Evolutionary conservation across 2,113 vertebrate species (phyloP).

Genomic region (Coregonus clupeaformis): DNA sequence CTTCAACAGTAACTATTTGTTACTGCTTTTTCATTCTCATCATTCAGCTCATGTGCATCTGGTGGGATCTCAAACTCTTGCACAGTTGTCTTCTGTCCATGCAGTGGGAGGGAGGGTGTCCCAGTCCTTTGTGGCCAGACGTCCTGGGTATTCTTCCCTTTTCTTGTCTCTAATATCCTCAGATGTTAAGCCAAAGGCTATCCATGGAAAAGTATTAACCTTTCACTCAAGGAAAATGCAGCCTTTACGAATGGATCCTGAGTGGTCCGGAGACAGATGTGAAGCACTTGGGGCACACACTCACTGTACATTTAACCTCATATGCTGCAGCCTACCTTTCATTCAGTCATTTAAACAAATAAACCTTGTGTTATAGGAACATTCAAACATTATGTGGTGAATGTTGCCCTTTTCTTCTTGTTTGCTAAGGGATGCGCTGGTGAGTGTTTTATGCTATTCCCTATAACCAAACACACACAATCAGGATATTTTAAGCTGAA

Average conservation of each 20-base stretch:
- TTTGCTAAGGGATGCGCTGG: background rate
- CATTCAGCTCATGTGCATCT: background rate
- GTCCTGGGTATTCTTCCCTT: too few relatives aligned
- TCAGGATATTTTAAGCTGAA: background rate
- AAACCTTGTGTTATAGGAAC: background rate
- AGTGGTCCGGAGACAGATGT: background rate
- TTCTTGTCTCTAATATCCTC: background rate
- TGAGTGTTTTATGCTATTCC: background rate
- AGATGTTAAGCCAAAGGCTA: background rate
- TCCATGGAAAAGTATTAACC: background rate
- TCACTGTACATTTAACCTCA: background rate
- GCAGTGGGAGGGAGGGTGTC: background rate
- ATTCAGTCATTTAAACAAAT: background rate
- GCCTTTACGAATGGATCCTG: background rate
- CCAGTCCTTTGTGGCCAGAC: background rate
- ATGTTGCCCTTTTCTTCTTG: slow-evolving; percentile 4
- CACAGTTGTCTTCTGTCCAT: background rate
- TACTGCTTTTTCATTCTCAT: background rate
- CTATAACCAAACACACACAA: background rate
- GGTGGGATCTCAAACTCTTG: background rate
- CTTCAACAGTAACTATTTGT: background rate
- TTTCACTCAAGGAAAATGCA: background rate
- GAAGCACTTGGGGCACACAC: background rate
- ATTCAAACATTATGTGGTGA: background rate
- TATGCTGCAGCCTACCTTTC: background rate